Evolutionary conservation across 2,888 invertebrate species (phyloP).

Genomic region (Scelioninae gen. 1): DNA sequence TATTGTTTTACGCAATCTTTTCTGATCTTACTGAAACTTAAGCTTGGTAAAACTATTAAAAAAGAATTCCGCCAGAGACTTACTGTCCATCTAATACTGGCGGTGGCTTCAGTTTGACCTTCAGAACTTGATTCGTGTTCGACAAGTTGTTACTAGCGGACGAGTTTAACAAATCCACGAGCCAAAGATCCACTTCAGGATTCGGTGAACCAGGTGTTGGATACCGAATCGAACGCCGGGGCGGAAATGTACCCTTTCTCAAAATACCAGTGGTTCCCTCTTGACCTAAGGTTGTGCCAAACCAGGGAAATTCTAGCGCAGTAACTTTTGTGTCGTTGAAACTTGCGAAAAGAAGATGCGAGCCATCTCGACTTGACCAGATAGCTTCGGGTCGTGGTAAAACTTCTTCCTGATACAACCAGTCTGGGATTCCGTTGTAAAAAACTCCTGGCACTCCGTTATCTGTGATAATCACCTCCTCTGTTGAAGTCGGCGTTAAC

Average conservation of each 20-base stretch:
- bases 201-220: slow-evolving; percentile 95
- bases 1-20: not conserved
- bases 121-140: slow-evolving; percentile 85
- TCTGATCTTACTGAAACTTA: not conserved
- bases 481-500: slow-evolving; percentile 88
- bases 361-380: slow-evolving; percentile 93
- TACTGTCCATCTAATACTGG: slow-evolving; percentile 91
- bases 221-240: slow-evolving; percentile 91
- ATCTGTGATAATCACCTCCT: slow-evolving; percentile 89
- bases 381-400: slow-evolving; percentile 91
- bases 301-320: slow-evolving; percentile 89
- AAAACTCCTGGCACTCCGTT: slow-evolving; percentile 91
- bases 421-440: slow-evolving; percentile 97
- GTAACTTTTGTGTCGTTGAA: slow-evolving; percentile 90
- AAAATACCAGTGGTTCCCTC: slow-evolving; percentile 85
- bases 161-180: slow-evolving; percentile 90
- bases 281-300: slow-evolving; percentile 86
- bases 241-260: slow-evolving; percentile 89
- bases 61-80: slow-evolving; percentile 83
- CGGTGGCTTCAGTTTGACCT: slow-evolving; percentile 87
- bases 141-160: slow-evolving; percentile 83
- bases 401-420: slow-evolving; percentile 98
- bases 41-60: not conserved
- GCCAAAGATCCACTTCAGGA: slow-evolving; percentile 93
- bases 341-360: slow-evolving; percentile 92